A percentile compares a stretch with the other conserved stretches of the same genome.
Conservation (phyloP, 1,140 invertebrate genomes). For the Helicoverpa armigera region DNA sequence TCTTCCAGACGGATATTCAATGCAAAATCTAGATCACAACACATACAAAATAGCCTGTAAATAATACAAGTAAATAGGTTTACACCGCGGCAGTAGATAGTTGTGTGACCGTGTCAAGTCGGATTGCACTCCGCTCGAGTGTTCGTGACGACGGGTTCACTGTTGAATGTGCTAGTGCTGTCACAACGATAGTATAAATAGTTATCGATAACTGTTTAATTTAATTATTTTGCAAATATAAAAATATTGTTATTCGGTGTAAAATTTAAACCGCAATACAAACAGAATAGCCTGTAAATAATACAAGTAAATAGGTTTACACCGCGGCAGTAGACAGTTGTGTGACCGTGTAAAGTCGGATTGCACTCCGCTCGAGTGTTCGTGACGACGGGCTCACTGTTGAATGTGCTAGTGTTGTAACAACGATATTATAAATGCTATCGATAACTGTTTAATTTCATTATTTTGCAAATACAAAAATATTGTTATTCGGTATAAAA, state of each 20-base stretch:
- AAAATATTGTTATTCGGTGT: too few species aligned
- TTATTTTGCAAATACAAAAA: too few species aligned
- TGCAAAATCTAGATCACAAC: too few species aligned
- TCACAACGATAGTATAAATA: not conserved
- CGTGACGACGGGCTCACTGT: slow-evolving; percentile 41
- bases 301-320: slow-evolving; percentile 9
- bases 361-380: slow-evolving; percentile 46
- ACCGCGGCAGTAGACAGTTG: slow-evolving; percentile 20
- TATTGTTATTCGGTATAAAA: too few species aligned
- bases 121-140: slow-evolving; percentile 42
- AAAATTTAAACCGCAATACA: not conserved
- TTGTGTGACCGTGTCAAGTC: slow-evolving; percentile 38
- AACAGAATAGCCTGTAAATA: not conserved
- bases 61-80: slow-evolving; percentile 11
- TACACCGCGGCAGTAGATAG: slow-evolving; percentile 15
- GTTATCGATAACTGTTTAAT: not conserved
- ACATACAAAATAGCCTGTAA: too few species aligned
- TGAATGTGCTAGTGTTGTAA: slow-evolving; percentile 30
- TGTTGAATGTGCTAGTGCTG: slow-evolving; percentile 38
- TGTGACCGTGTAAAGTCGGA: slow-evolving; percentile 38
- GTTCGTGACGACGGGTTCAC: slow-evolving; percentile 42
- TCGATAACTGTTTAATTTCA: not conserved
- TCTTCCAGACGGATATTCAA: too few species aligned
- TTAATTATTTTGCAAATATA: too few species aligned
- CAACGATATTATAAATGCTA: not conserved